phyloP scores from a whole-genome alignment of 2,113 vertebrate species.

The Thinocorus orbignyianus region DNA sequence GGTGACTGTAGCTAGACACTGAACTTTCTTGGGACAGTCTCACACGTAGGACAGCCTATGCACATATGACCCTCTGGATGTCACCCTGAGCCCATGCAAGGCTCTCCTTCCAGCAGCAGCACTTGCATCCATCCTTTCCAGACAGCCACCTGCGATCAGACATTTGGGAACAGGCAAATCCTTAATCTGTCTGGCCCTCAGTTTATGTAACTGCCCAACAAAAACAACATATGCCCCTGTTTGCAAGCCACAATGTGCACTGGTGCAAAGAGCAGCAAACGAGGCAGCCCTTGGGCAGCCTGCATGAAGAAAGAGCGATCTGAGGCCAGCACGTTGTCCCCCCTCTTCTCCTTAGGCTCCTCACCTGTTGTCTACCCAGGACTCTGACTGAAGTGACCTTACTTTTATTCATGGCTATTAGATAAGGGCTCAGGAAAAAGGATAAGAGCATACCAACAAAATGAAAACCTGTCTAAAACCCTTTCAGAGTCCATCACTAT shows the following conservation, averaged over 20 bases:
- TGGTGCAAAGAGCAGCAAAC: not conserved
- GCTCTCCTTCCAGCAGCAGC: not conserved
- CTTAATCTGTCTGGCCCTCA: constrained; percentile 48
- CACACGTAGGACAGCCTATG: not conserved
- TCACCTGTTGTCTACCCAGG: not conserved
- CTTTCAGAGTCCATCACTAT: not conserved
- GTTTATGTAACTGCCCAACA: constrained; percentile 28
- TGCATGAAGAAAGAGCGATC: not conserved
- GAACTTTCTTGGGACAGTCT: not conserved
- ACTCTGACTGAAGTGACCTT: not conserved
- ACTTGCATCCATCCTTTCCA: not conserved
- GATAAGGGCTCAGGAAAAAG: not conserved
- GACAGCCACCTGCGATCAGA: not conserved
- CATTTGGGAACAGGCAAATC: constrained; percentile 36
- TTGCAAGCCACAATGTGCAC: not conserved
- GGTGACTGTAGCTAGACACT: not conserved
- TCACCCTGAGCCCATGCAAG: not conserved
- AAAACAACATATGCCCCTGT: not conserved
- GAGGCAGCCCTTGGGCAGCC: not conserved
- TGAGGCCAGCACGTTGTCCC: fast-evolving
- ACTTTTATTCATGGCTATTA: not conserved
- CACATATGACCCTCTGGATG: not conserved
- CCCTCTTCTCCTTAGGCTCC: not conserved
- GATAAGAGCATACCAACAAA: not conserved
- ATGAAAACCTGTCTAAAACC: not conserved